phyloP scores from a whole-genome alignment of 1,140 invertebrate genomes.

The Drosophila fuyamai region DNA sequence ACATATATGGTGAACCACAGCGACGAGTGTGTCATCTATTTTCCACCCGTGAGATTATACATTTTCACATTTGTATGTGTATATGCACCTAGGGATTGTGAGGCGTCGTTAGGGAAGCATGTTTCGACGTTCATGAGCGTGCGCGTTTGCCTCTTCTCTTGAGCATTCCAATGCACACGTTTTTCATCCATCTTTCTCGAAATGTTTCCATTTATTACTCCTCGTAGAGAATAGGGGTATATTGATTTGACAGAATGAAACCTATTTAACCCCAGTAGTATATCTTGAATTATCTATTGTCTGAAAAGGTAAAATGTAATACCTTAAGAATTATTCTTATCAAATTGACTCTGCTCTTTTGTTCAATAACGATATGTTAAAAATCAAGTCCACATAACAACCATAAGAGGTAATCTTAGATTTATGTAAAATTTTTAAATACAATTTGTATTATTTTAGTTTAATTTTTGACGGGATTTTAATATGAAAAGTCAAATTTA shows the following conservation, averaged over 20 bases:
- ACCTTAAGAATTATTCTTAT: too few species aligned
- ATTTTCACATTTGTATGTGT: slow-evolving; percentile 23
- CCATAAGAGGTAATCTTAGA: too few species aligned
- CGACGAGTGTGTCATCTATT: slow-evolving; percentile 53
- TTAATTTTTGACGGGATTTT: too few species aligned
- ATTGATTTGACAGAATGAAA: neutral
- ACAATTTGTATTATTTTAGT: too few species aligned
- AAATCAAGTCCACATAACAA: too few species aligned
- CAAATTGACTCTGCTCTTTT: too few species aligned
- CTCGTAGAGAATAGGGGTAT: slow-evolving; percentile 12
- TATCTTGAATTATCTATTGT: too few species aligned
- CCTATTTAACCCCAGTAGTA: neutral
- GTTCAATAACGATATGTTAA: too few species aligned
- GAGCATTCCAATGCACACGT: slow-evolving; percentile 69
- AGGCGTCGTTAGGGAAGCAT: slow-evolving; percentile 7
- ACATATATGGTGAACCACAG: slow-evolving; percentile 4
- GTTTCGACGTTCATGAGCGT: slow-evolving; percentile 23
- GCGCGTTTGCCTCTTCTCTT: slow-evolving; percentile 58
- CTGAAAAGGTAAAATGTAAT: too few species aligned
- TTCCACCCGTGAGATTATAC: slow-evolving; percentile 54
- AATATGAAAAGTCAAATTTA: too few species aligned
- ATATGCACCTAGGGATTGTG: slow-evolving; percentile 23
- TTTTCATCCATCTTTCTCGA: slow-evolving; percentile 42
- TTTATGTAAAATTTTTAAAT: too few species aligned
- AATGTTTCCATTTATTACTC: slow-evolving; percentile 41